Evolutionary conservation across 2,888 invertebrate genomes (phyloP).

Genomic region (Emmelina monodactyla): DNA sequence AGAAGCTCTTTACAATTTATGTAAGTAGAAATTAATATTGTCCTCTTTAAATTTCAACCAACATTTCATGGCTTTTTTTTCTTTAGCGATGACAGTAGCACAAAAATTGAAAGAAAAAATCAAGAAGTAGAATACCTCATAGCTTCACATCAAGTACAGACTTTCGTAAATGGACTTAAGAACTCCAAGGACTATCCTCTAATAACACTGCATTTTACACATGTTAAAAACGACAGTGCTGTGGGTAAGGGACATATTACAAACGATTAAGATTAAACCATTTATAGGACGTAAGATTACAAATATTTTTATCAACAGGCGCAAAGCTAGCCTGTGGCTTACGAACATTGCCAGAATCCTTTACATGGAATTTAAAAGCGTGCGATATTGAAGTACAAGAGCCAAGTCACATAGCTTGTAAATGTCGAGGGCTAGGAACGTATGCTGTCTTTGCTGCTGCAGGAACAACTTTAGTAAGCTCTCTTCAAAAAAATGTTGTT

Average conservation of each 20-base stretch:
- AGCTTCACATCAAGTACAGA: conserved; percentile 64
- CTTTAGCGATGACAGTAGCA: no score
- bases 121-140: conserved; percentile 73
- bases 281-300: neutral
- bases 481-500: neutral
- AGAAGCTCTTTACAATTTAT: conserved; percentile 67
- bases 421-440: conserved; percentile 47
- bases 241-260: conserved; percentile 29
- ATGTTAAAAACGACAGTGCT: conserved; percentile 46
- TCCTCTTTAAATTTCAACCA: neutral
- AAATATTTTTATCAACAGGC: conserved; percentile 25
- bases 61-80: no score
- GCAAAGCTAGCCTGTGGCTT: conserved; percentile 45
- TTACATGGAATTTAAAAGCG: conserved; percentile 47
- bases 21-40: conserved; percentile 40
- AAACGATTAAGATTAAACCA: neutral
- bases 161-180: conserved; percentile 28
- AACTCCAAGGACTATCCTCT: conserved; percentile 42
- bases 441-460: conserved; percentile 45
- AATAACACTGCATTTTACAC: conserved; percentile 41
- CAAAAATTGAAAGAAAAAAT: no score
- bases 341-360: conserved; percentile 54
- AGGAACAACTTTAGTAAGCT: conserved; percentile 42
- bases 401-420: conserved; percentile 37
- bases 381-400: conserved; percentile 50